phyloP scores from a whole-genome alignment of 1,140 invertebrate genomes.

The Heliconius nattereri region DNA sequence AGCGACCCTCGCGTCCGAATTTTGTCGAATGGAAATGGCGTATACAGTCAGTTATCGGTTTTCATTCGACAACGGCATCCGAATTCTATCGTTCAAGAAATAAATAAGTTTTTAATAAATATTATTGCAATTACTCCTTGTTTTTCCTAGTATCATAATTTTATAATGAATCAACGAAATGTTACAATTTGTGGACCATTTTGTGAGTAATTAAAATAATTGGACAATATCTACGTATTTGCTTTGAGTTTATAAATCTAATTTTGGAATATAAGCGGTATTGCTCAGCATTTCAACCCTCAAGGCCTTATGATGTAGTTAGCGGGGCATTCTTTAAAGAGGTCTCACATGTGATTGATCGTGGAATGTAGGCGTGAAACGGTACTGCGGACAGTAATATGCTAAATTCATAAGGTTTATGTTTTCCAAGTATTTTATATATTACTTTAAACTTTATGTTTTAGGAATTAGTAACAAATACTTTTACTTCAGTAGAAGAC shows the following conservation, averaged over 20 bases:
- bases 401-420: constrained; percentile 4
- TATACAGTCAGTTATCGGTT: constrained; percentile 39
- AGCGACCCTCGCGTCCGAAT: constrained; percentile 47
- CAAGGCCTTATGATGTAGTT: constrained; percentile 34
- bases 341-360: constrained; percentile 40
- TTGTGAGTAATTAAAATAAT: neutral
- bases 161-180: neutral
- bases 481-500: neutral
- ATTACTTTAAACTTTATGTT: neutral
- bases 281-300: constrained; percentile 30
- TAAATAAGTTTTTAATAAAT: neutral
- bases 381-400: constrained; percentile 33
- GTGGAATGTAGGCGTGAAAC: constrained; percentile 41
- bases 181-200: neutral
- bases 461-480: too few species aligned
- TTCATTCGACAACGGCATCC: constrained; percentile 33
- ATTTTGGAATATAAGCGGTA: constrained; percentile 15
- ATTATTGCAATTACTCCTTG: neutral
- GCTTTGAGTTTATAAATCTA: constrained; percentile 23
- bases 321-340: constrained; percentile 36
- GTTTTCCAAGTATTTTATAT: neutral
- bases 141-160: neutral
- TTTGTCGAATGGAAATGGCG: constrained; percentile 43
- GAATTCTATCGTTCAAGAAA: constrained; percentile 20
- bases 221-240: neutral